These are phyloP conservation scores for Globodera ellingtonae DNA, from an alignment of 1,140 invertebrate species.

Conservation along the genomic window DNA sequence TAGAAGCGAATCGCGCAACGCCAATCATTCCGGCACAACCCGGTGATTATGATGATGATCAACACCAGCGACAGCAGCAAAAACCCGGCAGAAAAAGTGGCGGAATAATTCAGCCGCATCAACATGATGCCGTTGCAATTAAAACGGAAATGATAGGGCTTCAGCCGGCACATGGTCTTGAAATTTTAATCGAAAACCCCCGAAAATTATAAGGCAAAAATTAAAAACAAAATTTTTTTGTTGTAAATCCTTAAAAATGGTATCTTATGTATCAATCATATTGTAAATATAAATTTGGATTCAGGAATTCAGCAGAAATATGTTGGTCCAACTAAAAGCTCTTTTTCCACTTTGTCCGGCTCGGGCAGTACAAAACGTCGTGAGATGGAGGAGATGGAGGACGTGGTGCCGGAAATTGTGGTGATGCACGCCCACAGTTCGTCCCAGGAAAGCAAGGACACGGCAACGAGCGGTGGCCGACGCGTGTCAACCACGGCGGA, in stretches of 20 bases:
- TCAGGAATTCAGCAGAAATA: not conserved
- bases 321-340: not conserved
- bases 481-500: not conserved
- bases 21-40: constrained; percentile 8
- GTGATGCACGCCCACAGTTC: constrained; percentile 52
- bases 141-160: not conserved
- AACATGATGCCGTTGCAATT: not conserved
- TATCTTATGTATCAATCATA: too few species aligned
- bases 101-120: not conserved
- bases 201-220: too few species aligned
- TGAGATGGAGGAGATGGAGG: constrained; percentile 35
- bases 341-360: not conserved
- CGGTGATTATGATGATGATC: not conserved
- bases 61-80: not conserved
- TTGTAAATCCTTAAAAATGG: too few species aligned
- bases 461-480: constrained; percentile 25
- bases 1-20: constrained; percentile 15
- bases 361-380: constrained; percentile 18
- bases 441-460: constrained; percentile 42
- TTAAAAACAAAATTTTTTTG: too few species aligned
- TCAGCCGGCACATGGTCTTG: not conserved
- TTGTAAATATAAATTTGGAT: not conserved
- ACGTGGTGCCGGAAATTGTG: constrained; percentile 52
- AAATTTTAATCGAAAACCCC: not conserved
- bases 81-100: not conserved